These are phyloP conservation scores for Eptesicus fuscus DNA, from an alignment of 2,113 vertebrate genomes.

Conservation along the genomic window DNA sequence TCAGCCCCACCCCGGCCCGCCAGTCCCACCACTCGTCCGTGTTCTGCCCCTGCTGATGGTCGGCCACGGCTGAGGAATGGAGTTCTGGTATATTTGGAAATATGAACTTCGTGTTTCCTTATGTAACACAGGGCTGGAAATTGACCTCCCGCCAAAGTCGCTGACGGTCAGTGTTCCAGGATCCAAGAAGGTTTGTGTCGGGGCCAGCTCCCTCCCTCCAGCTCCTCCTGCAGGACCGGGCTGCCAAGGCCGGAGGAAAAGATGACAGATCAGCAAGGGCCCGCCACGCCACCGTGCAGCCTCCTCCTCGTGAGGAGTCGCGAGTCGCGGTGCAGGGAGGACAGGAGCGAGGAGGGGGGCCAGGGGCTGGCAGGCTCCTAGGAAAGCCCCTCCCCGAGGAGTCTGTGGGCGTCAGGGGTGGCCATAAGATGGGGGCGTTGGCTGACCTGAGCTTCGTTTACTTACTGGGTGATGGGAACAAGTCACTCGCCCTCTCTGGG, in stretches of 20 bases:
- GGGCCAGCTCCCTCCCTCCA: neutral
- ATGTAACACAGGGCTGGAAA: slow-evolving; percentile 40
- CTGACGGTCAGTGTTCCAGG: slow-evolving; percentile 36
- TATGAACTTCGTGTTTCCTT: slow-evolving; percentile 25
- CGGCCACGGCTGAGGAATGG: neutral
- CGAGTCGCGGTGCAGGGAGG: accelerated
- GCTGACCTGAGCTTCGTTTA: neutral
- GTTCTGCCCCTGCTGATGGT: neutral
- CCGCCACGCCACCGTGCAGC: neutral
- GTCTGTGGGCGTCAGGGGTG: accelerated
- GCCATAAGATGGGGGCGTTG: accelerated
- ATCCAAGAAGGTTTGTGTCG: neutral
- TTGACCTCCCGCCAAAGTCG: slow-evolving; percentile 3
- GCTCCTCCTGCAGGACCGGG: neutral
- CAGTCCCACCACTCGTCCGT: neutral
- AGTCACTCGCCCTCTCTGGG: neutral
- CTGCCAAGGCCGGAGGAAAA: neutral
- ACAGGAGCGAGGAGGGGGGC: neutral
- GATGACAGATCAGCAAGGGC: slow-evolving; percentile 2
- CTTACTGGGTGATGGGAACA: neutral
- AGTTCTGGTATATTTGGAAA: neutral
- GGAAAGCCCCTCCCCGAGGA: accelerated
- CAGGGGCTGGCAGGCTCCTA: accelerated
- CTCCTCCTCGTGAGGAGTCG: accelerated
- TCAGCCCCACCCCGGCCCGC: accelerated